Evolutionary conservation across 2,113 vertebrate species (phyloP).

Genomic region (Dascyllus trimaculatus): DNA sequence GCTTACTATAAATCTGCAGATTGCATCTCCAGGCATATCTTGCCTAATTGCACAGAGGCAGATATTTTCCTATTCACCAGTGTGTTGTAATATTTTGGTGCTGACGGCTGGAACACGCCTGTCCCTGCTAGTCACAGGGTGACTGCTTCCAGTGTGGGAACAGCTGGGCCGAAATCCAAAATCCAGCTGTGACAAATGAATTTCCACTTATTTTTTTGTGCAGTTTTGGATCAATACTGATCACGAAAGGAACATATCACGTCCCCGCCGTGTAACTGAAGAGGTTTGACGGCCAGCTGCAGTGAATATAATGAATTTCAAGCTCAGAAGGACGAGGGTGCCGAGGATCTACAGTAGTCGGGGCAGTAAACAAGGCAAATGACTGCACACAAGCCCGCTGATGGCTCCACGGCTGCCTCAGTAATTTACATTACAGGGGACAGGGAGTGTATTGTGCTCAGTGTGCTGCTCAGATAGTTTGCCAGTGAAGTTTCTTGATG

Average conservation of each 20-base stretch:
- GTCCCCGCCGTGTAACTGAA: neutral
- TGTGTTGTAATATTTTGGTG: neutral
- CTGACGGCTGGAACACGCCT: no score
- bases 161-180: neutral
- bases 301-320: neutral
- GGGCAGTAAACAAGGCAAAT: conserved; percentile 15
- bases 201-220: neutral
- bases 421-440: conserved; percentile 53
- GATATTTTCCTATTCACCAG: neutral
- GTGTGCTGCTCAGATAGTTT: conserved; percentile 36
- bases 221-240: neutral
- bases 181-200: conserved; percentile 39
- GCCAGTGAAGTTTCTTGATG: conserved; percentile 54
- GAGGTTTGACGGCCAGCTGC: neutral
- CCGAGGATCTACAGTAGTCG: conserved; percentile 7
- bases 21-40: no score
- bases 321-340: neutral
- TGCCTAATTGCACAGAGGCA: no score
- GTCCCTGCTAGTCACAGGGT: neutral
- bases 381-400: neutral
- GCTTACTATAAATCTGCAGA: no score
- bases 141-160: conserved; percentile 23
- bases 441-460: conserved; percentile 42
- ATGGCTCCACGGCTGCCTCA: conserved; percentile 28
- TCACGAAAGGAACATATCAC: neutral